A percentile compares a stretch with the other conserved stretches of the same genome.
These are phyloP conservation scores for Eublepharis macularius DNA, from an alignment of 2,113 vertebrate species.

Conservation along the genomic window DNA sequence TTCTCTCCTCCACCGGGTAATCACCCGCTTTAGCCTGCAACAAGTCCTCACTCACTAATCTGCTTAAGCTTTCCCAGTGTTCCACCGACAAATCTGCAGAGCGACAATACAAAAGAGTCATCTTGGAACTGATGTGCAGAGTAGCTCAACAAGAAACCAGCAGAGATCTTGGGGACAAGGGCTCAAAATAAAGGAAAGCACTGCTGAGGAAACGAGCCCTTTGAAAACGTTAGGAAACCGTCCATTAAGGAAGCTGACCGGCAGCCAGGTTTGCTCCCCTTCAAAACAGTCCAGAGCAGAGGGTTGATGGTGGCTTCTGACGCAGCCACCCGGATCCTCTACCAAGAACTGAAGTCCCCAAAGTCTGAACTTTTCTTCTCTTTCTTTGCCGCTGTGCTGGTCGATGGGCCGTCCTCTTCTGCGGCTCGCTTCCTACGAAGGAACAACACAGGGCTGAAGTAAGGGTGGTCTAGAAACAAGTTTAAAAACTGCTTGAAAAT, in stretches of 20 bases:
- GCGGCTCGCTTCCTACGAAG: slow-evolving; percentile 82
- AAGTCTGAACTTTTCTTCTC: slow-evolving; percentile 83
- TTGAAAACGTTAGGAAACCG: not conserved
- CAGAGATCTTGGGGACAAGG: not conserved
- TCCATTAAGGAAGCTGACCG: not conserved
- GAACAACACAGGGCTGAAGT: slow-evolving; percentile 14
- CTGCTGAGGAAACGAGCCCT: not conserved
- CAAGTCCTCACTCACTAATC: not conserved
- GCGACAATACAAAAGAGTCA: not conserved
- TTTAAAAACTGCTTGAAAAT: not conserved
- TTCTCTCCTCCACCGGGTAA: not conserved
- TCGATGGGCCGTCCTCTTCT: slow-evolving; percentile 81
- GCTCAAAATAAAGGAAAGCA: not conserved
- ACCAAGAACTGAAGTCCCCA: slow-evolving; percentile 97
- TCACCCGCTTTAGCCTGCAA: not conserved
- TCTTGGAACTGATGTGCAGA: not conserved
- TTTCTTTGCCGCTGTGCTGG: slow-evolving; percentile 83
- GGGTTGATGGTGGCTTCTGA: slow-evolving; percentile 26
- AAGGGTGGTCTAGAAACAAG: not conserved
- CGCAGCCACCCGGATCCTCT: slow-evolving; percentile 50
- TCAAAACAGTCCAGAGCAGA: slow-evolving; percentile 28
- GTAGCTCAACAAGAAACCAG: not conserved
- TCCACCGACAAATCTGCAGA: not conserved
- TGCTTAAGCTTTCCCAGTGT: not conserved
- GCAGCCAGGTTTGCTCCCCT: slow-evolving; percentile 46